Evolutionary conservation across 2,888 invertebrate genomes (phyloP).

Genomic region (Rhopalosiphum nymphaeae): DNA sequence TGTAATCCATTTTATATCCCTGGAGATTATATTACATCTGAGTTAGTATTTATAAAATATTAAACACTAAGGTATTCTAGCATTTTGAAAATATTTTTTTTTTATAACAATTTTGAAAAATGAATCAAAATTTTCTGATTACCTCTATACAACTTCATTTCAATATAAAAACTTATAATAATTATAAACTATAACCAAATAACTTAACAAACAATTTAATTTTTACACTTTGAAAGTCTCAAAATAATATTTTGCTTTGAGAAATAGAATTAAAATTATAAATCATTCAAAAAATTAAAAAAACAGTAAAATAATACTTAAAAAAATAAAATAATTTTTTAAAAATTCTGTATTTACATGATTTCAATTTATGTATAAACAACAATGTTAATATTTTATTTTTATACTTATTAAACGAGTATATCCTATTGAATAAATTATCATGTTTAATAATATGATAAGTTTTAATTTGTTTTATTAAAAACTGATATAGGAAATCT

Average conservation of each 20-base stretch:
- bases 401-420: neutral
- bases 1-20: slow-evolving; percentile 98
- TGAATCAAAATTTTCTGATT: neutral
- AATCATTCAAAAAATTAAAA: neutral
- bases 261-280: neutral
- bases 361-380: neutral
- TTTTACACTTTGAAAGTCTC: neutral
- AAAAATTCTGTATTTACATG: neutral
- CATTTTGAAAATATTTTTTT: neutral
- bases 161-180: neutral
- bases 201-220: neutral
- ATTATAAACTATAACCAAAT: neutral
- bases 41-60: slow-evolving; percentile 74
- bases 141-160: neutral
- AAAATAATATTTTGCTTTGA: neutral
- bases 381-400: neutral
- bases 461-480: neutral
- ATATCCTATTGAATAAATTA: neutral
- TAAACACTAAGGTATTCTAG: neutral
- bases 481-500: neutral
- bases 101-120: neutral
- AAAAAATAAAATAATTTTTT: neutral
- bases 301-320: neutral
- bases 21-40: slow-evolving; percentile 88
- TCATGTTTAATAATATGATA: neutral